Percentiles rank a stretch among this genome's conserved stretches.
phyloP scores from a whole-genome alignment of 2,888 invertebrate genomes.

The Plemyria rubiginata region DNA sequence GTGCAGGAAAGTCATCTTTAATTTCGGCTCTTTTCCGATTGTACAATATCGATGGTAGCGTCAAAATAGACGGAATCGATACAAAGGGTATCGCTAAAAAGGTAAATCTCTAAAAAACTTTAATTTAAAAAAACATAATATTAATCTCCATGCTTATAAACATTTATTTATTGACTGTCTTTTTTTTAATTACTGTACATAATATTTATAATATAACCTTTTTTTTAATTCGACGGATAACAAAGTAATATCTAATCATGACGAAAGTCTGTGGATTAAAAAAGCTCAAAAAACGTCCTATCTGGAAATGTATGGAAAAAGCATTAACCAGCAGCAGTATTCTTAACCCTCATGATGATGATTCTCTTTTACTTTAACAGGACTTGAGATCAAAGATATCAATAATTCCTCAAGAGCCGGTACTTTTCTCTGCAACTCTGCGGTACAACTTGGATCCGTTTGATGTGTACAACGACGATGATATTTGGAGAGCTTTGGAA shows the following conservation, averaged over 20 bases:
- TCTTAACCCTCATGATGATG: no score
- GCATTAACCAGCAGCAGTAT: no score
- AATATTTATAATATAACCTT: no score
- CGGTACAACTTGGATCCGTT: constrained; percentile 91
- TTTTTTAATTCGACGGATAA: no score
- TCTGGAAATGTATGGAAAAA: no score
- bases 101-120: constrained; percentile 41
- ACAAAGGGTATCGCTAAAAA: constrained; percentile 86
- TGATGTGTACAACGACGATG: constrained; percentile 84
- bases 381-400: constrained; percentile 87
- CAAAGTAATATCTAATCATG: no score
- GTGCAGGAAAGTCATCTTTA: constrained; percentile 93
- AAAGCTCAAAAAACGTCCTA: no score
- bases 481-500: constrained; percentile 88
- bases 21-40: constrained; percentile 92
- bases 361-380: constrained; percentile 49
- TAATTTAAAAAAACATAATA: no score
- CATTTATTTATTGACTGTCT: no score
- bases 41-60: constrained; percentile 87
- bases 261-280: no score
- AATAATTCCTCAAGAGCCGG: constrained; percentile 89
- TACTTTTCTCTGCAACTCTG: constrained; percentile 87
- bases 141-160: no score
- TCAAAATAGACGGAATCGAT: constrained; percentile 89
- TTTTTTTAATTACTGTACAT: no score